These are phyloP conservation scores for Rotaria macrura DNA, from an alignment of 2,888 invertebrate genomes.

Conservation along the genomic window DNA sequence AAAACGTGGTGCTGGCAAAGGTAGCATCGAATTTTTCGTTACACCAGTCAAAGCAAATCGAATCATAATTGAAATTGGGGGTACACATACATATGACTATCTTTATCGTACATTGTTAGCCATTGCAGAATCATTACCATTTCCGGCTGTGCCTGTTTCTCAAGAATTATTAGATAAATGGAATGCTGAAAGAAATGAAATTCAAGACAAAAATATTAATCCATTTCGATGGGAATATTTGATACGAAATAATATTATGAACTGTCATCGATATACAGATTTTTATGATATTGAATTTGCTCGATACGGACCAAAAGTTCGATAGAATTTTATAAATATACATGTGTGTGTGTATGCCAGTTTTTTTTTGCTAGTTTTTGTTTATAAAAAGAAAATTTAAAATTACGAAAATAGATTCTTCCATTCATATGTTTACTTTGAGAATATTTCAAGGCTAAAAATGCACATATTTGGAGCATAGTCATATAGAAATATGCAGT, in stretches of 20 bases:
- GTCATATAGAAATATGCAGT: too few species aligned
- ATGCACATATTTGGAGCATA: too few species aligned
- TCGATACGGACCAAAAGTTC: constrained; percentile 30
- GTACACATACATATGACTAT: constrained; percentile 67
- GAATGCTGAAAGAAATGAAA: constrained; percentile 56
- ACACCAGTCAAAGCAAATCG: constrained; percentile 80
- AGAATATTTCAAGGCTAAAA: too few species aligned
- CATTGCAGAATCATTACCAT: constrained; percentile 71
- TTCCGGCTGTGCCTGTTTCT: constrained; percentile 71
- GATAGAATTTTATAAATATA: constrained; percentile 18
- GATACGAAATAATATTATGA: constrained; percentile 81
- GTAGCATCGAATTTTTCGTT: constrained; percentile 81
- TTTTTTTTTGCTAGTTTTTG: neutral
- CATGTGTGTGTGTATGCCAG: neutral
- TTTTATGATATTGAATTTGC: constrained; percentile 59
- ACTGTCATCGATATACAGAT: constrained; percentile 72
- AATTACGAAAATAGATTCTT: neutral
- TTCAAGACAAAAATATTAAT: constrained; percentile 67
- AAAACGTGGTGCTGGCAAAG: constrained; percentile 92
- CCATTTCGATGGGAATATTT: constrained; percentile 76
- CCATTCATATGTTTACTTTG: neutral
- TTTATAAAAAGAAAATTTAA: neutral
- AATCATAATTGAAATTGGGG: constrained; percentile 83
- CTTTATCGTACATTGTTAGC: constrained; percentile 53
- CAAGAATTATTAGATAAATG: constrained; percentile 64